Evolutionary conservation across 2,888 invertebrate genomes (phyloP).

Genomic region (Argyresthia goedartella): DNA sequence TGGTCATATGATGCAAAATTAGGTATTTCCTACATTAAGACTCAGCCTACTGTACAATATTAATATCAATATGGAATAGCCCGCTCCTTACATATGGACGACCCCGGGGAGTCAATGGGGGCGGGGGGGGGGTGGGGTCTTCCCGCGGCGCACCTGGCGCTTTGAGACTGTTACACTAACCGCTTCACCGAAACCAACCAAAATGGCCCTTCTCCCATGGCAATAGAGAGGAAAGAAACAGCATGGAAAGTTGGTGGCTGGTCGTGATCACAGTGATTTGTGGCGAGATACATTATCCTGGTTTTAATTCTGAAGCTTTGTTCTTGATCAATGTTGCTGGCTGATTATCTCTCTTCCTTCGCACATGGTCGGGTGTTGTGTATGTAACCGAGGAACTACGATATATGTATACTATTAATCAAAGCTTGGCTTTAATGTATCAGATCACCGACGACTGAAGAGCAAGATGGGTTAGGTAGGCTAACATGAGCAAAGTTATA

Average conservation of each 20-base stretch:
- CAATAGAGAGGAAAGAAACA: background rate
- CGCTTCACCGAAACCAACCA: background rate
- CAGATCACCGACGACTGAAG: too few species aligned
- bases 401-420: too few species aligned
- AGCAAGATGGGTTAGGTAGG: too few species aligned
- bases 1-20: too few species aligned
- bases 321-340: slow-evolving; percentile 29
- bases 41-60: too few species aligned
- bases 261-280: slow-evolving; percentile 56
- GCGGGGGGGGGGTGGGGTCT: slow-evolving; percentile 22
- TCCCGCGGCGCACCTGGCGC: slow-evolving; percentile 69
- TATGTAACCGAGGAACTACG: too few species aligned
- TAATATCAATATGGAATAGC: background rate
- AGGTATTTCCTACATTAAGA: too few species aligned
- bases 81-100: background rate
- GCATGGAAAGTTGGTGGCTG: background rate
- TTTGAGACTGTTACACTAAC: slow-evolving; percentile 33
- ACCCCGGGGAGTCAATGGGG: slow-evolving; percentile 13
- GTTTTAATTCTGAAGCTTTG: slow-evolving; percentile 30
- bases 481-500: too few species aligned
- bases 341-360: too few species aligned
- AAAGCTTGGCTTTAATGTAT: too few species aligned
- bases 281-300: slow-evolving; percentile 44
- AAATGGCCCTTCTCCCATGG: background rate
- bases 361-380: too few species aligned